Evolutionary conservation across 2,797 vertebrate species (phyloP).

Genomic region (Lepus oiostolus): DNA sequence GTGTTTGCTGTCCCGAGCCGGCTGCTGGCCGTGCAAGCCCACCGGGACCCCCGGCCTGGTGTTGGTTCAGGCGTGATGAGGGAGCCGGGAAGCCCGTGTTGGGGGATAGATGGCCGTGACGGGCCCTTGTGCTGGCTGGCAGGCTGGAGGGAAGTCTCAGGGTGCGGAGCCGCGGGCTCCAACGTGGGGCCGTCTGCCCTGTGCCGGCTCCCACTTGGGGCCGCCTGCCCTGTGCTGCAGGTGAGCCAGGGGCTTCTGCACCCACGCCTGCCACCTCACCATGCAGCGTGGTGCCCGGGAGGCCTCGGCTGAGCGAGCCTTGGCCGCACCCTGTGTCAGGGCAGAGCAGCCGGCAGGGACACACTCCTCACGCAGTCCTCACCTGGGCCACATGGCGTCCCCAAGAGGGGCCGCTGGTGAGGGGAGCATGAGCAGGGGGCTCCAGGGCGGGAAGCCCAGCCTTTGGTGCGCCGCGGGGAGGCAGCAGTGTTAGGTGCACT

Average conservation of each 20-base stretch:
- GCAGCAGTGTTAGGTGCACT: neutral
- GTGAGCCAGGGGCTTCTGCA: neutral
- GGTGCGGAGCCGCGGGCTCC: neutral
- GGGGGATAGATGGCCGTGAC: neutral
- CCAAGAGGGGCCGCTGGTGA: fast-evolving
- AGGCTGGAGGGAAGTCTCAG: neutral
- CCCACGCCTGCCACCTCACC: too few relatives aligned
- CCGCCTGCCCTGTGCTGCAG: too few relatives aligned
- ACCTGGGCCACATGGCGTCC: neutral
- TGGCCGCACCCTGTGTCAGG: too few relatives aligned
- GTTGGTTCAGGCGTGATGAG: neutral
- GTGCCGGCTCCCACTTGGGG: too few relatives aligned
- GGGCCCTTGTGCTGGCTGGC: fast-evolving
- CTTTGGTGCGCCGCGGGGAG: too few relatives aligned
- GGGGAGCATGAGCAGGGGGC: too few relatives aligned
- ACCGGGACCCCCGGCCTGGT: neutral
- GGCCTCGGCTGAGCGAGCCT: too few relatives aligned
- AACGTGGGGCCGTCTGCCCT: too few relatives aligned
- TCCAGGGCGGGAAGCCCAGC: neutral
- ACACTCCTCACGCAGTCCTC: neutral
- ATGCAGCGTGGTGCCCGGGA: neutral
- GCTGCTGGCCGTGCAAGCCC: neutral
- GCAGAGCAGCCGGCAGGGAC: neutral
- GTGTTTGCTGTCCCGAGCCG: neutral
- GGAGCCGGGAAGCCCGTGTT: fast-evolving